Base-by-base conservation (phyloP, 2,888 invertebrate genomes). In the Aphodius granarius region DNA sequence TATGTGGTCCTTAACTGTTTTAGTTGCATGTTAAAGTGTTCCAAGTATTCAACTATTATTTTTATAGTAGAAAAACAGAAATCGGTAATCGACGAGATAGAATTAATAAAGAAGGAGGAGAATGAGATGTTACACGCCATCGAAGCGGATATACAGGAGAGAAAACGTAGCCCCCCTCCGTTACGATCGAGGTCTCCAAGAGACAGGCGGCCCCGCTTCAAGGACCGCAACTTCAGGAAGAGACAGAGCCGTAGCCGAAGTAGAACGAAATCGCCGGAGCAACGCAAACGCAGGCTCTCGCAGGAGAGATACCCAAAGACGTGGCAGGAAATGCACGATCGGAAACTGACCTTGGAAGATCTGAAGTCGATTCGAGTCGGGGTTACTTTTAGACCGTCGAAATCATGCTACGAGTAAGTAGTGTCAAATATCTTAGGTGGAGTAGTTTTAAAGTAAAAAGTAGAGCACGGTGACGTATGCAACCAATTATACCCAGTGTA, bases 71-170 rank as follows among this genome's bases (percentile, higher is more conserved):
- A 84, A 75, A 84, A 83, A 76, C 85, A 85, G 5, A 86, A 85
- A 78, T 82, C 85, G 71, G 84, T 85, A 16, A 85, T 86, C 76
- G 81, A 85, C 73, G 86, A 86, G 81, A 85, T 86, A 66, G 86
- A 86, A 79, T 83, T 84, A 74, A 81, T 86, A 63, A 86, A 86
- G 79, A 80, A 81, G 63, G 73, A 76, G 6, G 78, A 80, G 74
- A 77, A 18, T 71, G 79, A 77, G 5, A 75, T 75, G 74, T 23
- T 76, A 63, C 17, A 76, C 18, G 77, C 43, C 9, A 43, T 43
- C 13, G 43, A 76, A 21, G 71, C 76, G 21, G 71, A 73, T 16
- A 20, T 65, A 6, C n/a, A 66, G 5, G 43, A 68, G 16, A 66
- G 43, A 18, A 20, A 66, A 62, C n/a, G 68, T 6, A 43, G 23